Conservation (phyloP, 2,113 vertebrate genomes). For the Melospiza melodia region DNA sequence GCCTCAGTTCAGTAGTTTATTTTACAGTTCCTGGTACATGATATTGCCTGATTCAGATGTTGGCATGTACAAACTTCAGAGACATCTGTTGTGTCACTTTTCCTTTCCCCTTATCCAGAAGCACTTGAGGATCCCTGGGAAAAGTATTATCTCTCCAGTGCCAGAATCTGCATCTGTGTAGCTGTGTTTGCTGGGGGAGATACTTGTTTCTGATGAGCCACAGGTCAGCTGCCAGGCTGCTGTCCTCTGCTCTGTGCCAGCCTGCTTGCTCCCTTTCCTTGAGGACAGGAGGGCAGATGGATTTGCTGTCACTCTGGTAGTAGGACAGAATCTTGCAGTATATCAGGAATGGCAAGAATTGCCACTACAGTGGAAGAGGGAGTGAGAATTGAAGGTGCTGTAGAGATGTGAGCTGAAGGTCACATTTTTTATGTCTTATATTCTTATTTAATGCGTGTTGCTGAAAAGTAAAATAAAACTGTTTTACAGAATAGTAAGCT, state of each 20-base stretch:
- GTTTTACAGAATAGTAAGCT: neutral
- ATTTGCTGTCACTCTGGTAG: constrained; percentile 20
- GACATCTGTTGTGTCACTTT: neutral
- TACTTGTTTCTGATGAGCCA: neutral
- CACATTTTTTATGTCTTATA: neutral
- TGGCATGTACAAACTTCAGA: neutral
- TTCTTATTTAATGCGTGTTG: neutral
- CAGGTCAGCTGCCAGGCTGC: constrained; percentile 5
- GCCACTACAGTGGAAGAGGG: neutral
- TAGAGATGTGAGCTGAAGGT: neutral
- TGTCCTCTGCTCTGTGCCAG: constrained; percentile 27
- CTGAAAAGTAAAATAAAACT: neutral
- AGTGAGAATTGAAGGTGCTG: neutral
- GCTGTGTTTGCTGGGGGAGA: neutral
- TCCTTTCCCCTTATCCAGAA: neutral
- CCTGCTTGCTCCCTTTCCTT: neutral
- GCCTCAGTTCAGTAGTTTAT: neutral
- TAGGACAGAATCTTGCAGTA: neutral
- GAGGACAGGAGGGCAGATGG: constrained; percentile 33
- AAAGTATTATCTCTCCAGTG: neutral
- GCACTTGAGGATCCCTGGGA: neutral
- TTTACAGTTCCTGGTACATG: neutral
- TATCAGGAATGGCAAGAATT: constrained; percentile 20
- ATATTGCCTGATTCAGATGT: neutral
- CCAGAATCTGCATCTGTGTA: neutral